These are phyloP conservation scores for Drosophila setifemur DNA, from an alignment of 1,140 invertebrate genomes.

Conservation along the genomic window DNA sequence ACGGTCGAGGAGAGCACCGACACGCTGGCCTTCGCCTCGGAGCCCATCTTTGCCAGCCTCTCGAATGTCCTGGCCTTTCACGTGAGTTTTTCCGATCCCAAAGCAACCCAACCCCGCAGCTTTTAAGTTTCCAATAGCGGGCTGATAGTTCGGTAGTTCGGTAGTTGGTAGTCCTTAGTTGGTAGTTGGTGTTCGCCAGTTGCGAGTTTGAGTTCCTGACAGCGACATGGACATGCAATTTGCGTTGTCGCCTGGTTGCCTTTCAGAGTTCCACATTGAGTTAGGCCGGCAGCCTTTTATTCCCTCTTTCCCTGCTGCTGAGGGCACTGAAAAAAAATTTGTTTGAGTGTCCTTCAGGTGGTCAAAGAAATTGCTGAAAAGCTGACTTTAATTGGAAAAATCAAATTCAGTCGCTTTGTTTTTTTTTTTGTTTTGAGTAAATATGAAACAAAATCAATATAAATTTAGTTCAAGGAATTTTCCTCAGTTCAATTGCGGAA, in stretches of 20 bases:
- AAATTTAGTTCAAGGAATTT: no score
- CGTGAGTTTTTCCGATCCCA: constrained; percentile 82
- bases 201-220: constrained; percentile 28
- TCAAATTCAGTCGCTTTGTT: no score
- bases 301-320: neutral
- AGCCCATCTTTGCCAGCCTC: constrained; percentile 93
- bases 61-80: constrained; percentile 93
- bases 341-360: no score
- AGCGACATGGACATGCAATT: constrained; percentile 53
- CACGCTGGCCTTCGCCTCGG: constrained; percentile 95
- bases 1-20: constrained; percentile 91
- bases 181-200: neutral
- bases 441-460: no score
- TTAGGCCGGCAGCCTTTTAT: neutral
- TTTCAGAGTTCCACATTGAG: constrained; percentile 18
- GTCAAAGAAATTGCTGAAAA: no score
- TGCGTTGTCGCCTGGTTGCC: constrained; percentile 37
- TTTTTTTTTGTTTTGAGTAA: no score
- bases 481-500: no score
- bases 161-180: constrained; percentile 4
- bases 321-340: neutral
- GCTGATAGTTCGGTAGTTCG: neutral
- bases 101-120: no score
- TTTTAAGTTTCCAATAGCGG: neutral
- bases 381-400: no score